Conservation (phyloP, 2,888 invertebrate species). For the Balanococcus diminutus region DNA sequence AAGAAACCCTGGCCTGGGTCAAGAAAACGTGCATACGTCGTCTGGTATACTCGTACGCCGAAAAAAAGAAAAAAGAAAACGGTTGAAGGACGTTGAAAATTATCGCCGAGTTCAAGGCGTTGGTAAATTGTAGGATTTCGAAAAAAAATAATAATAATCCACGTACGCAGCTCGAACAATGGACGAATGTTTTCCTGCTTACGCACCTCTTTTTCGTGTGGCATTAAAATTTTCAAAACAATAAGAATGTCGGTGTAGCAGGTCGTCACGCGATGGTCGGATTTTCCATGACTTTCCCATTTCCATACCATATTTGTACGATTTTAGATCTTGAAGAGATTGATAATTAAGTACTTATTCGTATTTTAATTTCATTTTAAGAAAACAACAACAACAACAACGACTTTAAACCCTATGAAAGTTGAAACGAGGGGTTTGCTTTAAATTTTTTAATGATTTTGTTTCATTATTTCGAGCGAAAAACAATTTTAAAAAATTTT, state of each 20-base stretch:
- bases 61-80: neutral
- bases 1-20: conserved; percentile 7
- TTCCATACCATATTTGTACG: too few relatives aligned
- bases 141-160: conserved; percentile 4
- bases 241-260: neutral
- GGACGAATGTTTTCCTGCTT: neutral
- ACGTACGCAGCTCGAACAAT: neutral
- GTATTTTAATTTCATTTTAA: too few relatives aligned
- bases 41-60: neutral
- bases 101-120: conserved; percentile 8
- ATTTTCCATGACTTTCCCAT: too few relatives aligned
- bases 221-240: neutral
- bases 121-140: neutral
- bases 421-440: too few relatives aligned
- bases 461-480: too few relatives aligned
- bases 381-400: too few relatives aligned
- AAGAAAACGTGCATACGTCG: neutral
- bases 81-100: neutral
- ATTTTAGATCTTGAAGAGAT: too few relatives aligned
- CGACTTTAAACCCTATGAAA: too few relatives aligned
- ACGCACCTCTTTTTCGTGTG: neutral
- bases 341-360: too few relatives aligned
- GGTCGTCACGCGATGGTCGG: neutral
- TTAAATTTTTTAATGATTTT: too few relatives aligned
- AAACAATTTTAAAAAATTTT: too few relatives aligned